Conservation (phyloP, 2,888 invertebrate genomes). For the Acronicta psi region DNA sequence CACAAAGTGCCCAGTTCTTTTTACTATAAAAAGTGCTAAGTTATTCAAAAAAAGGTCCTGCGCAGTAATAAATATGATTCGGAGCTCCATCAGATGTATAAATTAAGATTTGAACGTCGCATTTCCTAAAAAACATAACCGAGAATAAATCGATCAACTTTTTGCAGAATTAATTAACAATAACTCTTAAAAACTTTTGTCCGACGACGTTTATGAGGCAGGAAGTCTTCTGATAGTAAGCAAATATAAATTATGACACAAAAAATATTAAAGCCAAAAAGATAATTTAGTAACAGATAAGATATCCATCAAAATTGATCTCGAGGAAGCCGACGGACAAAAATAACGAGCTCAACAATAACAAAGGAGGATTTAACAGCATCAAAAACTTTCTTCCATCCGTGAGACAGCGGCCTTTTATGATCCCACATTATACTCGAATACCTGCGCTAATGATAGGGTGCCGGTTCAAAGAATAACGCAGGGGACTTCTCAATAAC, state of each 20-base stretch:
- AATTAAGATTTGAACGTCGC: constrained; percentile 51
- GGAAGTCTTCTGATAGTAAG: constrained; percentile 27
- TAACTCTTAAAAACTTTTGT: constrained; percentile 36
- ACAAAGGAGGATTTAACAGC: constrained; percentile 61
- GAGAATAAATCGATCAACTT: constrained; percentile 38
- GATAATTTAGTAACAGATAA: constrained; percentile 46
- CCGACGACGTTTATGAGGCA: constrained; percentile 34
- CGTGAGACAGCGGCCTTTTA: constrained; percentile 68
- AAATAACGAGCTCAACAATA: constrained; percentile 56
- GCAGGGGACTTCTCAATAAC: constrained; percentile 75
- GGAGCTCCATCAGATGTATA: constrained; percentile 53
- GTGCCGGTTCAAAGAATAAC: constrained; percentile 63
- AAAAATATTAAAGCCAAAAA: constrained; percentile 18
- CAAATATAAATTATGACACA: constrained; percentile 31
- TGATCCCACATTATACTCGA: constrained; percentile 60
- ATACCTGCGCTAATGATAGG: constrained; percentile 85
- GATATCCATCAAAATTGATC: constrained; percentile 49
- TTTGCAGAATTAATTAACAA: constrained; percentile 40
- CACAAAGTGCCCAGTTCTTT: constrained; percentile 64
- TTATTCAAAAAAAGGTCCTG: constrained; percentile 70
- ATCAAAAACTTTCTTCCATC: constrained; percentile 73
- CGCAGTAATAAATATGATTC: constrained; percentile 65
- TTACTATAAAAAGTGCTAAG: constrained; percentile 74
- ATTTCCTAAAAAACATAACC: constrained; percentile 40
- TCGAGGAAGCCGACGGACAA: constrained; percentile 36